A percentile compares a stretch with the other conserved stretches of the same genome.
These are phyloP conservation scores for Myanophis thanlyinensis DNA, from an alignment of 2,113 vertebrate species.

Conservation along the genomic window DNA sequence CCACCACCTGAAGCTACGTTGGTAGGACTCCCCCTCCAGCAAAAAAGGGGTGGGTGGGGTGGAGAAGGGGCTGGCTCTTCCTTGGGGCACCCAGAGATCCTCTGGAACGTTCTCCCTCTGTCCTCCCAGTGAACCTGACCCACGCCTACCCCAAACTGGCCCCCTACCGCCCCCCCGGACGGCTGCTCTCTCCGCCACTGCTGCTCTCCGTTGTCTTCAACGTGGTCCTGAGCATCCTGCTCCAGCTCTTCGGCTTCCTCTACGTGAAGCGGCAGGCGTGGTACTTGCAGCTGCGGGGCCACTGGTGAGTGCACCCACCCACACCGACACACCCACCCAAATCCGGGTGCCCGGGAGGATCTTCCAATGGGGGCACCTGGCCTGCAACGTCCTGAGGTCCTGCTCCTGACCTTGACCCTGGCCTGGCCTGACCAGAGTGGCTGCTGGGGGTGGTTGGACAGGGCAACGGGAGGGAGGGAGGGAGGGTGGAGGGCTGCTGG, in stretches of 20 bases:
- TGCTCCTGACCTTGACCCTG: too few relatives aligned
- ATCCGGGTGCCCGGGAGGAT: accelerated
- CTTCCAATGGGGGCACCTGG: background rate
- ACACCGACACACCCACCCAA: too few relatives aligned
- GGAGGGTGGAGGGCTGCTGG: background rate
- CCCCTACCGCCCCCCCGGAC: conserved; percentile 63
- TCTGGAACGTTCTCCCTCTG: background rate
- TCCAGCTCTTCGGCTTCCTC: conserved; percentile 65
- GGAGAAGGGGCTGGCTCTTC: background rate
- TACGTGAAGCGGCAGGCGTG: conserved; percentile 71
- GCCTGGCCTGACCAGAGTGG: background rate
- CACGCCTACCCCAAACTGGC: conserved; percentile 71
- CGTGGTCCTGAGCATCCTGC: conserved; percentile 40
- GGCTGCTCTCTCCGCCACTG: conserved; percentile 69
- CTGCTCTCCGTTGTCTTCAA: conserved; percentile 70
- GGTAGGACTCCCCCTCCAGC: background rate
- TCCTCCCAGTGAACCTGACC: conserved; percentile 67
- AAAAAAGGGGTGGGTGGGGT: background rate
- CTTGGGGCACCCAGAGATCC: background rate
- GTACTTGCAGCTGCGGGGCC: conserved; percentile 57
- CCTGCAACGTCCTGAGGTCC: too few relatives aligned
- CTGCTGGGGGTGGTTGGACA: accelerated
- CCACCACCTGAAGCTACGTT: background rate
- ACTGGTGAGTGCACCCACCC: conserved; percentile 46
- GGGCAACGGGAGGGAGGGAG: background rate